Percentiles rank a stretch among this genome's conserved stretches.
phyloP scores from a whole-genome alignment of 1,140 invertebrate species.

The Zaprionus capensis region DNA sequence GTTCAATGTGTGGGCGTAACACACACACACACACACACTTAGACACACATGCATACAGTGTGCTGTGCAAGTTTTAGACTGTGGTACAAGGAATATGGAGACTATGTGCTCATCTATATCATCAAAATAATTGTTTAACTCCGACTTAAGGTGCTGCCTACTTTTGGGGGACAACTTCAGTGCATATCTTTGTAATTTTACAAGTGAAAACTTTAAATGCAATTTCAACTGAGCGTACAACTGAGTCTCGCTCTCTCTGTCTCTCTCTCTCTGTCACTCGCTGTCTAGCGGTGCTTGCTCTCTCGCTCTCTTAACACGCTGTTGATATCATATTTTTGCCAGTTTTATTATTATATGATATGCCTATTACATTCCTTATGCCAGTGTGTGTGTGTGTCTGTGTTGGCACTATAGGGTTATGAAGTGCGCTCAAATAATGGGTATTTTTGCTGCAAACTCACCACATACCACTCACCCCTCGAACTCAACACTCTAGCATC shows the following conservation, averaged over 20 bases:
- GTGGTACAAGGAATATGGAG: constrained; percentile 6
- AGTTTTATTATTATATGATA: constrained; percentile 78
- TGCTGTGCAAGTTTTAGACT: not conserved
- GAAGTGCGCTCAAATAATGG: constrained; percentile 60
- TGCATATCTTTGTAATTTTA: not conserved
- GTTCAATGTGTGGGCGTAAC: constrained; percentile 21
- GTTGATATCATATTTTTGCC: constrained; percentile 81
- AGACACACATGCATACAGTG: constrained; percentile 6
- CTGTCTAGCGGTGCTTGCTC: constrained; percentile 9
- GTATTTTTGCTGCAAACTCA: constrained; percentile 47
- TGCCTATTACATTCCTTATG: constrained; percentile 60
- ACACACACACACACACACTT: not conserved
- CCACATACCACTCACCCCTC: not conserved
- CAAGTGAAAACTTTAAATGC: constrained; percentile 47
- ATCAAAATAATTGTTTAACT: not conserved
- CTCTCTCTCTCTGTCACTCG: not conserved
- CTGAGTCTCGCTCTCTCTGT: not conserved
- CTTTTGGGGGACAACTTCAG: constrained; percentile 14
- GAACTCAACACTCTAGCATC: constrained; percentile 25
- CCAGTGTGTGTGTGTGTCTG: constrained; percentile 13
- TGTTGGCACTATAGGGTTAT: constrained; percentile 20
- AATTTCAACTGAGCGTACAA: constrained; percentile 26
- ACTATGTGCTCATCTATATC: constrained; percentile 22
- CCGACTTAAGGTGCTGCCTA: constrained; percentile 4
- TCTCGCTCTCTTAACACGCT: constrained; percentile 60